A percentile compares a stretch with the other conserved stretches of the same genome.
These are phyloP conservation scores for Hippocampus comes DNA, from an alignment of 2,113 vertebrate genomes.

Conservation along the genomic window DNA sequence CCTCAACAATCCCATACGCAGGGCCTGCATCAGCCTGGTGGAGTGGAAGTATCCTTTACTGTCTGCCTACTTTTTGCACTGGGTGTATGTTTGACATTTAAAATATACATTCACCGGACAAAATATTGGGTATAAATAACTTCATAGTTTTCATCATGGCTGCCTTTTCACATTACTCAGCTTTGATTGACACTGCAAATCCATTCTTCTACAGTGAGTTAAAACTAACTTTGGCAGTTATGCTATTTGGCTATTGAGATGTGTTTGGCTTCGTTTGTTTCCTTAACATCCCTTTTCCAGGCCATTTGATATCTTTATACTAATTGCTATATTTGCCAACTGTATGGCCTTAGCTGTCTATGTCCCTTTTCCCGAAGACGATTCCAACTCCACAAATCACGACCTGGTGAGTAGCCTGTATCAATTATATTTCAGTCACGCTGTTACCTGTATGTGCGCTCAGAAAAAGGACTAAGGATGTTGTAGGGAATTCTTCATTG, in stretches of 20 bases:
- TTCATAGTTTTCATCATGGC: not conserved
- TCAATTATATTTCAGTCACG: not conserved
- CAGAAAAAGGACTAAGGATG: not conserved
- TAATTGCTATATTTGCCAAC: conserved; percentile 99
- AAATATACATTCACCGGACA: not conserved
- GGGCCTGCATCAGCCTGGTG: conserved; percentile 99
- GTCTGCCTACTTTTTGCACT: not conserved
- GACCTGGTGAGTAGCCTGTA: conserved; percentile 90
- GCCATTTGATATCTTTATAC: conserved; percentile 99
- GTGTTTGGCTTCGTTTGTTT: conserved; percentile 18
- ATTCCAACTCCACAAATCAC: conserved; percentile 99
- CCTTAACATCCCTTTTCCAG: conserved; percentile 85
- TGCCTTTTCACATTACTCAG: not conserved
- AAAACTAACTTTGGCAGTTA: not conserved
- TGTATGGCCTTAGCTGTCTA: conserved; percentile 99
- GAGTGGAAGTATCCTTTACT: conserved; percentile 99
- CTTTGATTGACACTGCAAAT: not conserved
- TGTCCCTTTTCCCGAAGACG: conserved; percentile 97
- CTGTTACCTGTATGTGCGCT: not conserved
- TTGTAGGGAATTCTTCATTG: not conserved
- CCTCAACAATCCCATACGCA: conserved; percentile 97
- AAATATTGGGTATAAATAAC: not conserved
- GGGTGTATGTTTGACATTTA: not conserved
- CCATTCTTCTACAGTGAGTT: not conserved
- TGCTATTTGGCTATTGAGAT: not conserved